These are phyloP conservation scores for Arvicanthis niloticus DNA, from an alignment of 2,113 vertebrate genomes.

Conservation along the genomic window DNA sequence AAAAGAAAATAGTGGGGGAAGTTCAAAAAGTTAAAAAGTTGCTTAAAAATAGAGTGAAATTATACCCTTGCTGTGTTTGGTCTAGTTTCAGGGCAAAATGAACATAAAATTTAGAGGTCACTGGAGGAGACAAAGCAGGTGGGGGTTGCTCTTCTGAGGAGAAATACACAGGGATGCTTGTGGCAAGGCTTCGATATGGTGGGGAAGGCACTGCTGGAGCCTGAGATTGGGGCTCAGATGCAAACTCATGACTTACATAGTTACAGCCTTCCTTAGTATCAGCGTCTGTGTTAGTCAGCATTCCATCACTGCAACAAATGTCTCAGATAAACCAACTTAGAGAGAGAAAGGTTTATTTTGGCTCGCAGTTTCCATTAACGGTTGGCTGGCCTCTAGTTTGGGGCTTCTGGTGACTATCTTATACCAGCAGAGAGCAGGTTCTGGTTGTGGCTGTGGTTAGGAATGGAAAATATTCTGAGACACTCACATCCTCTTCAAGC, in stretches of 20 bases:
- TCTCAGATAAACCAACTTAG: neutral
- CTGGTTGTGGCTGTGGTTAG: neutral
- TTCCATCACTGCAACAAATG: neutral
- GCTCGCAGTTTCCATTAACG: neutral
- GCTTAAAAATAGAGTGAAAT: conserved; percentile 33
- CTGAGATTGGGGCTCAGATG: neutral
- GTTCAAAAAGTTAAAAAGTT: neutral
- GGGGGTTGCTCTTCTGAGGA: neutral
- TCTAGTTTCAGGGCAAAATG: conserved; percentile 6
- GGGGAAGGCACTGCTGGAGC: neutral
- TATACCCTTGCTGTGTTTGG: neutral
- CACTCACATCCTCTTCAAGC: neutral
- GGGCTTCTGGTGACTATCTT: neutral
- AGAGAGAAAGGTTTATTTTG: neutral
- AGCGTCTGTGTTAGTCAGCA: neutral
- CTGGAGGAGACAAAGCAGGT: neutral
- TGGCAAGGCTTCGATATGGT: no score
- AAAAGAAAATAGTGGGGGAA: conserved; percentile 13
- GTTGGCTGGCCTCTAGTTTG: neutral
- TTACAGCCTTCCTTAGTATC: neutral
- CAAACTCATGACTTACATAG: neutral
- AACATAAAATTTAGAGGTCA: conserved; percentile 41
- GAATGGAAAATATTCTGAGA: neutral
- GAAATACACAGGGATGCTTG: neutral
- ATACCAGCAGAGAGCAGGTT: neutral